Percentiles rank a stretch among this genome's conserved stretches.
Evolutionary conservation across 2,113 vertebrate genomes (phyloP).

Genomic region (Notothenia rossii): DNA sequence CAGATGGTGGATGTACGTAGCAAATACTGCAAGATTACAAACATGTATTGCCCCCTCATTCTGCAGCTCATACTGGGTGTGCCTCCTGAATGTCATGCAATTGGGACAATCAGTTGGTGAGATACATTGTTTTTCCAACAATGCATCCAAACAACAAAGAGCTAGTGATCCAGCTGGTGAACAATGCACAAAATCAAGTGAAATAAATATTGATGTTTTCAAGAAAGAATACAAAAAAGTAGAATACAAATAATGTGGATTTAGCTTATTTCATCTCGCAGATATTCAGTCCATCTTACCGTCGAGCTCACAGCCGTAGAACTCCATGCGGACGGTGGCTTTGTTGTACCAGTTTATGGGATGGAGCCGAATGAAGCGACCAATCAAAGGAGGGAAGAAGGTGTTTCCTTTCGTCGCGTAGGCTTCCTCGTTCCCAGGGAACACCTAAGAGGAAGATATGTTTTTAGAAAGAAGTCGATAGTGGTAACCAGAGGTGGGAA

Average conservation of each 20-base stretch:
- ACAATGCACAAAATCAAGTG: no score
- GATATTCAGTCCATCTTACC: conserved; percentile 81
- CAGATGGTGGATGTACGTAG: no score
- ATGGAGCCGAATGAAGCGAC: conserved; percentile 90
- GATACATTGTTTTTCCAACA: background rate
- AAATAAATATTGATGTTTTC: background rate
- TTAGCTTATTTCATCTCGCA: no score
- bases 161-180: background rate
- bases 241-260: no score
- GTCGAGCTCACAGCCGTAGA: conserved; percentile 92
- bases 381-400: conserved; percentile 91
- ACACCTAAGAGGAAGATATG: conserved; percentile 80
- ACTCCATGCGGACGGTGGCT: conserved; percentile 93
- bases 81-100: background rate
- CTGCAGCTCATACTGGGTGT: background rate
- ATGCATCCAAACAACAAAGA: background rate
- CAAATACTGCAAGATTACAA: background rate
- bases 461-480: background rate
- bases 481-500: no score
- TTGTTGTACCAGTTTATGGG: conserved; percentile 84
- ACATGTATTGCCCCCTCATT: background rate
- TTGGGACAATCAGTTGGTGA: background rate
- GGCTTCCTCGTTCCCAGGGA: conserved; percentile 89
- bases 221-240: no score
- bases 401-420: conserved; percentile 84